Conservation (phyloP, 2,888 invertebrate species). For the Brachyptera risi region DNA sequence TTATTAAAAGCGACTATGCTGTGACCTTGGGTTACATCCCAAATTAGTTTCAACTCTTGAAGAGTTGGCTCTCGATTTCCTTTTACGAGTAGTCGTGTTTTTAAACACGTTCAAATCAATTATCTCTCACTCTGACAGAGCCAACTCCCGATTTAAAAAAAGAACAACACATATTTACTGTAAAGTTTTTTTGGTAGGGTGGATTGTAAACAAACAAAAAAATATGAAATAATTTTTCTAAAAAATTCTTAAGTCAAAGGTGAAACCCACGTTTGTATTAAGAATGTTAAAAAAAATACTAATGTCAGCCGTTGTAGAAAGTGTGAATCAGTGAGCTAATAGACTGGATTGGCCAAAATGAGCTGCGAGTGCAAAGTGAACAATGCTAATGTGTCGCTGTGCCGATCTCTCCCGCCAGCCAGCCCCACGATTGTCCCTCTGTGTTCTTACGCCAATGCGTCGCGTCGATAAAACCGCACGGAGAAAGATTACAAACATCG, state of each 20-base stretch:
- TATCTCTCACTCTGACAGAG: constrained; percentile 14
- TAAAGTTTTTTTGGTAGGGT: constrained; percentile 26
- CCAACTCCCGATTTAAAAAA: constrained; percentile 17
- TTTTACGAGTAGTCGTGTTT: constrained; percentile 6
- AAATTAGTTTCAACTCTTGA: constrained; percentile 5
- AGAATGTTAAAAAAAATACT: constrained; percentile 19
- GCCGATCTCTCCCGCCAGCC: too few species aligned
- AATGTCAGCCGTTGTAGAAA: constrained; percentile 19
- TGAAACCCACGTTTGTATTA: constrained; percentile 3
- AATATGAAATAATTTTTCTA: constrained; percentile 42
- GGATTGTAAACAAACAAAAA: constrained; percentile 37
- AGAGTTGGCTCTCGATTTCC: neutral
- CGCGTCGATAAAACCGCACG: neutral
- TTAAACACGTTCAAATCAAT: constrained; percentile 26
- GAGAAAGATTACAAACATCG: constrained; percentile 18
- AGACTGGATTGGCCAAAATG: neutral
- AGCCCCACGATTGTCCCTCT: constrained; percentile 1
- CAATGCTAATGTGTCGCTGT: neutral
- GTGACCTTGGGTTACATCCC: constrained; percentile 24
- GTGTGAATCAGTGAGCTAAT: constrained; percentile 12
- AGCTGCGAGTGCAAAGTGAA: constrained; percentile 20
- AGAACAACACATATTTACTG: constrained; percentile 27
- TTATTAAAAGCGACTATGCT: constrained; percentile 24
- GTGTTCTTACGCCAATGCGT: neutral
- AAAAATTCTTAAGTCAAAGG: constrained; percentile 37